Base-by-base conservation (phyloP, 2,888 invertebrate species). In the Trichopria drosophilae region DNA sequence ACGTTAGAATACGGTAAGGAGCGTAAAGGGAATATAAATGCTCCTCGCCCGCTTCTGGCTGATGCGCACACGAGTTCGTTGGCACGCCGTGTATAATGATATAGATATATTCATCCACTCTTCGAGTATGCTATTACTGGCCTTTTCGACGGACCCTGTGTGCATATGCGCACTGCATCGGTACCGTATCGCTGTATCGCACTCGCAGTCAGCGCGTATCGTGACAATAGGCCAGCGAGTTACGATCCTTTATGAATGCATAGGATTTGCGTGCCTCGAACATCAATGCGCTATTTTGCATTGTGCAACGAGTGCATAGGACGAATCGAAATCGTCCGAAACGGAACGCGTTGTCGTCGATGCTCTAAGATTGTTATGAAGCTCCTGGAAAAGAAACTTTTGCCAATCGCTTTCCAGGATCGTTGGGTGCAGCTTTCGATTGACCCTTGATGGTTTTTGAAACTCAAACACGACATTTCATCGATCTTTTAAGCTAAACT, bases 51-150 rank as follows among this genome's bases (percentile, higher is more conserved):
- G n/a, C n/a, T n/a, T n/a, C n/a, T n/a, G 20, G 46, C 42, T 53
- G 45, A 48, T 51, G 51, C 53, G 58, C 56, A 43, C 32, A 45
- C 57, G 60, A 62, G 62, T 62, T 60, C 62, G 62, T 60, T 60
- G 62, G 59, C 60, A 59, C 58, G 59, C 36, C 39, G 50, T 29
- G 31, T n/a, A 39, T 48, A 53, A 53, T 53, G 59, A 59, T 59
- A 58, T 60, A 54, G 50, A 50, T 54, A 58, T 62, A 60, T 62
- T 59, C 61, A 57, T 59, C 58, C 34, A 49, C 53, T 51, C 47
- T 52, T 57, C 45, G 50, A 45, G 56, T 50, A 58, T 58, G 59
- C 59, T 62, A 59, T 59, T 59, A 58, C 59, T 56, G 57, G 57
- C 58, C 57, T 60, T 60, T 59, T 55, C 57, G 60, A 44, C 20